phyloP scores from a whole-genome alignment of 2,113 vertebrate species.

The Falco punctatus region DNA sequence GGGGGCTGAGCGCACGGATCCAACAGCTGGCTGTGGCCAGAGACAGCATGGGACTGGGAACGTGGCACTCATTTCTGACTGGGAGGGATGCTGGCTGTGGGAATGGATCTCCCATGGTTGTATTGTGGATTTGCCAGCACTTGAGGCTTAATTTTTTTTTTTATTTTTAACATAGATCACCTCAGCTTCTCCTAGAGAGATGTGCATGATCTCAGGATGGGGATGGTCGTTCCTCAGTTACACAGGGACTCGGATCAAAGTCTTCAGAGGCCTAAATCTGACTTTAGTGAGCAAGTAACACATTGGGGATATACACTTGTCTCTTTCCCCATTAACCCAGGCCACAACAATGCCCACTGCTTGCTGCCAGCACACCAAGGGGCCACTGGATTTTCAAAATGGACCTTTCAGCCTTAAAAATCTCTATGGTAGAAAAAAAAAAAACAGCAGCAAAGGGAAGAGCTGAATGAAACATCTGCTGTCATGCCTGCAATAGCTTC shows the following conservation, averaged over 20 bases:
- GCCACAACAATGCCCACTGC: background rate
- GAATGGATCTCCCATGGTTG: accelerated
- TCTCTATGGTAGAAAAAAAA: background rate
- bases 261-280: background rate
- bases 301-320: background rate
- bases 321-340: background rate
- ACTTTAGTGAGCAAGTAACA: background rate
- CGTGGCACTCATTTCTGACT: accelerated
- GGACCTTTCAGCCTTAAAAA: background rate
- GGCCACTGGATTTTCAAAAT: background rate
- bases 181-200: background rate
- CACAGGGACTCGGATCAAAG: background rate
- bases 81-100: background rate
- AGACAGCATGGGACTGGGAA: accelerated
- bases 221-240: background rate
- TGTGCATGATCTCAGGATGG: background rate
- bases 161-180: background rate
- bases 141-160: background rate
- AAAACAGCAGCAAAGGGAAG: background rate
- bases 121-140: background rate
- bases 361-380: background rate
- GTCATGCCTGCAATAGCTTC: background rate
- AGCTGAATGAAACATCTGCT: background rate
- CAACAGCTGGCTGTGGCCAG: background rate
- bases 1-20: background rate